Percentiles rank a stretch among this genome's conserved stretches.
These are phyloP conservation scores for Danaus chrysippus DNA, from an alignment of 2,888 invertebrate species.

Conservation along the genomic window DNA sequence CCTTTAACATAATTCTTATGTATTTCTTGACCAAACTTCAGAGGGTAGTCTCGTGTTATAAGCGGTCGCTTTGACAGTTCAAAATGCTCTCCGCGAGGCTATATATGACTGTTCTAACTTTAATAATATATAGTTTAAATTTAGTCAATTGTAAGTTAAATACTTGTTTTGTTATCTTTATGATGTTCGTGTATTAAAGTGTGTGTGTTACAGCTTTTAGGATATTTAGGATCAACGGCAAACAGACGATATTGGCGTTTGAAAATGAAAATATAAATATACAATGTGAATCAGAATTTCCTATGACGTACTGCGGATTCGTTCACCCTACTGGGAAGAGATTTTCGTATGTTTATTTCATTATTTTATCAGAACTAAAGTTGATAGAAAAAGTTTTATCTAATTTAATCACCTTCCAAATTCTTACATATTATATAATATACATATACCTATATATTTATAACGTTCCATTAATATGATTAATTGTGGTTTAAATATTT, in stretches of 20 bases:
- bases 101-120: slow-evolving; percentile 10
- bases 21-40: slow-evolving; percentile 16
- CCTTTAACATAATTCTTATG: slow-evolving; percentile 14
- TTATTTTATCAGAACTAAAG: background rate
- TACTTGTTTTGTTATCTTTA: slow-evolving; percentile 2
- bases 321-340: slow-evolving; percentile 63
- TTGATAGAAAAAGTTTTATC: too few relatives aligned
- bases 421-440: too few relatives aligned
- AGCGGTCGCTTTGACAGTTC: slow-evolving; percentile 14
- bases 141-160: slow-evolving; percentile 6
- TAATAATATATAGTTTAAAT: slow-evolving; percentile 18
- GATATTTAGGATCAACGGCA: slow-evolving; percentile 50
- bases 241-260: slow-evolving; percentile 58
- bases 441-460: too few relatives aligned
- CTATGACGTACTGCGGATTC: slow-evolving; percentile 69
- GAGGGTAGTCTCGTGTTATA: slow-evolving; percentile 25
- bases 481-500: too few relatives aligned
- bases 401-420: too few relatives aligned
- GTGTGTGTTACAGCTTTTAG: slow-evolving; percentile 50
- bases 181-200: background rate
- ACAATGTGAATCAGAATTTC: slow-evolving; percentile 55
- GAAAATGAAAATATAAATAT: slow-evolving; percentile 57
- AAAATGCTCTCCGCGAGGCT: slow-evolving; percentile 28
- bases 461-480: too few relatives aligned
- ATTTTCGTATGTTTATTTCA: slow-evolving; percentile 59